Evolutionary conservation across 2,888 invertebrate species (phyloP), one percentile per base, ranked within the genome.

Genomic region (Ptilodon capucinus): DNA sequence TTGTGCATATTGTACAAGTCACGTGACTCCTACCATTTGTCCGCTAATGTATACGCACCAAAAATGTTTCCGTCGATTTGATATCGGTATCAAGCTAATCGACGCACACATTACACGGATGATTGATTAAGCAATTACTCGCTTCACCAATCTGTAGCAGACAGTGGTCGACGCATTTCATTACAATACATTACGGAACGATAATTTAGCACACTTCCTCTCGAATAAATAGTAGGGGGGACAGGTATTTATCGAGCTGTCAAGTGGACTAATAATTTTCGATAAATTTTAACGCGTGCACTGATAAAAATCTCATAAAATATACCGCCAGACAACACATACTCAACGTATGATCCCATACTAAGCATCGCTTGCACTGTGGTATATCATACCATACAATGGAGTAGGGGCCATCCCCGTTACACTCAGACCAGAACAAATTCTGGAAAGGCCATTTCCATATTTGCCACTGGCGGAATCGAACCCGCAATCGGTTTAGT

Each of bases 91-190:
- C 77, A 55, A 54, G 63, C 88, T 86, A 88, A 90, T 90, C 87
- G 82, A 79, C 76, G 68, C 65, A 68, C 76, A 72, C 72, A 79
- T 83, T 84, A 78, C 79, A 86, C 88, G 87, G 84, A 74, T 79
- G 84, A 84, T 66, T 87, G 90, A 86, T 86, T 88, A 83, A 83
- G 84, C 90, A 87, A 90, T 91, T 90, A 83, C 75, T 67, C 82
- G 88, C 81, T 79, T 74, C 82, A 84, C 63, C 79, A 78, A 74
- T 69, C 79, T 57, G 60, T 68, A 64, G 68, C 76, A 76, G 69
- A 74, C 77, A 74, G 70, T 68, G 74, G 74, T 58, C 64, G 73
- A 80, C 76, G 78, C 79, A 81, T 86, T 86, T 89, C 79, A 88
- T 90, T 88, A 87, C 71, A 84, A 86, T 85, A 80, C 76, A 83